A percentile compares a stretch with the other conserved stretches of the same genome.
Evolutionary conservation across 2,888 invertebrate species (phyloP).

Genomic region (Cremastinae sp.): DNA sequence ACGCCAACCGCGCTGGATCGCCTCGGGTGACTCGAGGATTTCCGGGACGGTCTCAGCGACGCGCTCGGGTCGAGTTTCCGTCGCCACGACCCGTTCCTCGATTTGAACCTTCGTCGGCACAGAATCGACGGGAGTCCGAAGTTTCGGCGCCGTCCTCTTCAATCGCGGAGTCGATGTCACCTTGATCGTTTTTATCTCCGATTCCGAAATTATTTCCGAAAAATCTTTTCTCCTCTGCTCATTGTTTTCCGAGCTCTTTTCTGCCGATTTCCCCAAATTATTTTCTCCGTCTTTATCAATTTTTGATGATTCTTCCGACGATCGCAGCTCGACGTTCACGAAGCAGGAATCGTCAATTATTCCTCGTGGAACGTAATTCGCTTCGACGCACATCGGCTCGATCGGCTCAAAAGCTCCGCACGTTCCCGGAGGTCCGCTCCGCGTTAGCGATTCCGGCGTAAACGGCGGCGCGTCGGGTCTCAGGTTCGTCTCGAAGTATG

Average conservation of each 20-base stretch:
- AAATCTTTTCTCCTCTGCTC: conserved; percentile 45
- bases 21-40: not conserved
- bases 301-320: not conserved
- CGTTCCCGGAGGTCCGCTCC: conserved; percentile 25
- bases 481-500: conserved; percentile 65
- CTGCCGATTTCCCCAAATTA: not conserved
- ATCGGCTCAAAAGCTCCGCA: conserved; percentile 50
- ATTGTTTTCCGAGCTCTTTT: conserved; percentile 6
- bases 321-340: conserved; percentile 63
- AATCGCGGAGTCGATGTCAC: conserved; percentile 60
- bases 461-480: conserved; percentile 70
- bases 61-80: conserved; percentile 40
- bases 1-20: conserved; percentile 26
- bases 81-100: conserved; percentile 48
- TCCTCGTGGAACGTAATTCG: conserved; percentile 43
- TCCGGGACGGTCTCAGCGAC: conserved; percentile 37
- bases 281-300: conserved; percentile 9
- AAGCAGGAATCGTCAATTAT: conserved; percentile 63
- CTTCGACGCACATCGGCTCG: conserved; percentile 42
- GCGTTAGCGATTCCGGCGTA: conserved; percentile 65
- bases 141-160: conserved; percentile 59
- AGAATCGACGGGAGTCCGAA: conserved; percentile 52
- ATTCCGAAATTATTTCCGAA: conserved; percentile 49
- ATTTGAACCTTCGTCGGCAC: conserved; percentile 41
- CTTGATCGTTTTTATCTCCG: conserved; percentile 64